Evolutionary conservation across 2,113 vertebrate genomes (phyloP), one percentile per base, ranked within the genome.

Genomic region (Formicarius rufipectus): DNA sequence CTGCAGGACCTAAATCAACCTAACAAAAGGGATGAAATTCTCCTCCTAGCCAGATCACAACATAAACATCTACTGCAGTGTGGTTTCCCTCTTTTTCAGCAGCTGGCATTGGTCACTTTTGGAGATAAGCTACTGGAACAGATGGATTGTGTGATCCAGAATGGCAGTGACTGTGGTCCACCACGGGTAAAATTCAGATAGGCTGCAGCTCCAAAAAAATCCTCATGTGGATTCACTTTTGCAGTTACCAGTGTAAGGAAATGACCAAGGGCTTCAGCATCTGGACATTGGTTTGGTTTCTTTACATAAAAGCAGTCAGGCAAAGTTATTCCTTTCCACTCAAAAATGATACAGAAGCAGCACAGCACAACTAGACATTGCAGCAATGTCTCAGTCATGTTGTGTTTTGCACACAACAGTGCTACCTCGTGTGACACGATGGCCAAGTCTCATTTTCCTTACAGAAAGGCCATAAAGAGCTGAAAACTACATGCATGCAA

Each of bases 1-100:
- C 39, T 91, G 31, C 93, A 94, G 39, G n/a, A 78, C 47, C 31
- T 94, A 94, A 96, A 96, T 94, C 83, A 92, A 86, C 68, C 59
- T 56, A 93, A 87, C 0, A 21, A 87, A 93, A 89, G 53, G 66
- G 50, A 79, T 56, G 30, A 82, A 94, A 72, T 79, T 68, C 63
- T 93, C n/a, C 58, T 82, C 77, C 91, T 84, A 76, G 89, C 74
- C 77, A 90, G 66, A 68, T 69, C 89, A 92, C 81, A 80, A 88
- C 69, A 90, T 58, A 95, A 93, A 94, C 74, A 55, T 71, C 64
- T 84, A 35, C 37, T n/a, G 59, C 35, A 69, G 56, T 28, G 75
- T 0, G 1, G 74, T 79, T 55, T 78, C 31, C 69, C 63, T 92
- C n/a, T 68, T 89, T 62, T 84, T 89, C 60, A 90, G 85, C 96